Base-by-base conservation (phyloP, 2,888 invertebrate genomes). In the Caprella mutica region DNA sequence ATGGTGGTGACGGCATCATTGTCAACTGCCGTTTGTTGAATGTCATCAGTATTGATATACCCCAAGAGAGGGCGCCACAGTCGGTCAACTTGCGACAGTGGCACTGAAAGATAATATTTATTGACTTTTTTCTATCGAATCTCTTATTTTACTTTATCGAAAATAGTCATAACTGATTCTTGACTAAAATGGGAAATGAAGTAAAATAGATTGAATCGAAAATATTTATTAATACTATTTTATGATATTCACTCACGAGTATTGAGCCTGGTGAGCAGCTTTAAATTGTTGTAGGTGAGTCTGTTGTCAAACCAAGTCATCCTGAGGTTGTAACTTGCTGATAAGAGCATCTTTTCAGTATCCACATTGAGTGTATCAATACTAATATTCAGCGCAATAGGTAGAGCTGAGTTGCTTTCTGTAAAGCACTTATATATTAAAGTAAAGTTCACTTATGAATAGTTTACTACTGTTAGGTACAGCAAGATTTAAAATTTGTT, bases 231-330 rank as follows among this genome's bases (percentile, higher is more conserved):
- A n/a, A n/a, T n/a, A n/a, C n/a, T n/a, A n/a, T n/a, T n/a, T n/a
- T n/a, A n/a, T n/a, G 35, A 33, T 8, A 12, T 5, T 9, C 9
- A 29, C 53, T 54, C 30, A 59, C 60, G 52, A 38, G 56, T 56
- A 26, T 60, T 60, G 43, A 60, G 56, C 14, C 60, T 33, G 35
- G 56, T 56, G 38, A 60, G 50, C 1, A 26, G 8, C 51, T 60
- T 60, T 38, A 60, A 56, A 51, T 60, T 60, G 54, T 60, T 60
- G 53, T 56, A 59, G 14, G 59, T 52, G 38, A 60, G 56, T 27
- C 56, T 44, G 50, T 60, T 60, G 53, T 60, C 60, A 17, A 23
- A 5, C 60, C 60, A 60, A 17, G 56, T 56, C 53, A 60, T 56
- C 24, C 54, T 33, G 2, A 56, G 54, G 43, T 56, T 60, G 54